Percentiles rank a stretch among this genome's conserved stretches.
phyloP scores from a whole-genome alignment of 2,797 vertebrate genomes.

The Bradypus variegatus region DNA sequence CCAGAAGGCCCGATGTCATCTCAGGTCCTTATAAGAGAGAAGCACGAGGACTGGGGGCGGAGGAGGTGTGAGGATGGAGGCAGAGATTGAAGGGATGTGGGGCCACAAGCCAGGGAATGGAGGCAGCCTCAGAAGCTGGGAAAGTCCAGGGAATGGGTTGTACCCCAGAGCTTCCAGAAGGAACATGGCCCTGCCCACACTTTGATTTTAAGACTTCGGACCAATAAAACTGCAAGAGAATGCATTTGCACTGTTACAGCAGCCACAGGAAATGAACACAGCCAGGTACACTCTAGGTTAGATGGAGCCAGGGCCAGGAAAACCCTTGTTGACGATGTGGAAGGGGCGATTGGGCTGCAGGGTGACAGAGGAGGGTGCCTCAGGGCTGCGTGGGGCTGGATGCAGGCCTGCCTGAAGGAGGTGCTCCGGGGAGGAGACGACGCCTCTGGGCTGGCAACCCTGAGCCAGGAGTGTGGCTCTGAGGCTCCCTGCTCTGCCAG shows the following conservation, averaged over 20 bases:
- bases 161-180: background rate
- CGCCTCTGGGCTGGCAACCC: rapidly evolving
- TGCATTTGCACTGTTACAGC: rapidly evolving
- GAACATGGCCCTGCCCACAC: rapidly evolving
- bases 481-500: background rate
- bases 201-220: background rate
- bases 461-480: background rate
- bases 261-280: background rate
- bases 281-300: background rate
- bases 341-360: background rate
- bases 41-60: background rate
- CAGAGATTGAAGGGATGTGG: background rate
- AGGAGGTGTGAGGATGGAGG: background rate
- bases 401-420: no score
- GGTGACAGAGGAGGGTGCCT: rapidly evolving
- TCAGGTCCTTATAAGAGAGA: background rate
- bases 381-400: background rate
- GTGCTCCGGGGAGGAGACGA: rapidly evolving
- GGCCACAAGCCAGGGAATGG: background rate
- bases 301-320: background rate
- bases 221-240: no score
- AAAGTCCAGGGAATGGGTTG: background rate
- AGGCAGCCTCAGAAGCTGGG: background rate
- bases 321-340: background rate
- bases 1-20: rapidly evolving